Evolutionary conservation across 1,140 invertebrate genomes (phyloP).

Genomic region (Polyergus mexicanus): DNA sequence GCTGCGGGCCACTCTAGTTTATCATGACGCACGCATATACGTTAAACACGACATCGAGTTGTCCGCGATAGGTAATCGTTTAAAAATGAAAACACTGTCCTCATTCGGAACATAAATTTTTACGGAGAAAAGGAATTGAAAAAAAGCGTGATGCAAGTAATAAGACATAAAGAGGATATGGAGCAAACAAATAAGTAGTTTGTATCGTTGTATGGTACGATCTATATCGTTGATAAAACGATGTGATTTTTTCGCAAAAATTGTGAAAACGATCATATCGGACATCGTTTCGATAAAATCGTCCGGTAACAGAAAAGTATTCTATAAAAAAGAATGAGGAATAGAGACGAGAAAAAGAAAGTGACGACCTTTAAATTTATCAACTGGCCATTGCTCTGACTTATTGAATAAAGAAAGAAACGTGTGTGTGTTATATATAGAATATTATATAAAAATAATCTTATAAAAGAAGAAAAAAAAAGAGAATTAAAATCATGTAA

Average conservation of each 20-base stretch:
- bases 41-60: constrained; percentile 15
- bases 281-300: constrained; percentile 8
- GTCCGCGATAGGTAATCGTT: constrained; percentile 24
- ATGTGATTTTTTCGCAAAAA: constrained; percentile 69
- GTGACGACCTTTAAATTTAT: constrained; percentile 69
- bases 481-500: constrained; percentile 68
- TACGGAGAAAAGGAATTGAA: constrained; percentile 58
- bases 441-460: constrained; percentile 74
- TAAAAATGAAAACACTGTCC: constrained; percentile 30
- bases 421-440: constrained; percentile 77
- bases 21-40: constrained; percentile 45
- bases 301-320: constrained; percentile 25
- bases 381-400: constrained; percentile 79
- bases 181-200: constrained; percentile 65
- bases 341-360: constrained; percentile 30
- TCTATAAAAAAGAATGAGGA: constrained; percentile 49
- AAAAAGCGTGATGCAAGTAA: constrained; percentile 60
- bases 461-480: constrained; percentile 63
- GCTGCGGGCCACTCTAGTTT: constrained; percentile 45
- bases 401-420: constrained; percentile 73
- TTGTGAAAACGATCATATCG: constrained; percentile 51
- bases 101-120: constrained; percentile 63
- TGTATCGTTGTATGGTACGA: constrained; percentile 77
- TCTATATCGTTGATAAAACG: constrained; percentile 69
- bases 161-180: constrained; percentile 43